phyloP scores from a whole-genome alignment of 1,140 invertebrate genomes.

The Pogonognathellus flavescens region DNA sequence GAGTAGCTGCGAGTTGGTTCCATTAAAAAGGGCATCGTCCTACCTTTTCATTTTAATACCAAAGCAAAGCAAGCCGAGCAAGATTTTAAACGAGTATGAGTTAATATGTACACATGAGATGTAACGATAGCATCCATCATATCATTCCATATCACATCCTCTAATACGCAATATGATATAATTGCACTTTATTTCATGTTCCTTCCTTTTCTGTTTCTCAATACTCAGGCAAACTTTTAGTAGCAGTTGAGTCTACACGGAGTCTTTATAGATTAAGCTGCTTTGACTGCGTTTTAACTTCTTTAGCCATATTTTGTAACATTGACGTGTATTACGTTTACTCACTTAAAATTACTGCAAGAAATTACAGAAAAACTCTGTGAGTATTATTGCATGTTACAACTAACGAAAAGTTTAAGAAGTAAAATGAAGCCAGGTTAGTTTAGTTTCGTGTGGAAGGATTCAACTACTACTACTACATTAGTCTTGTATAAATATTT shows the following conservation, averaged over 20 bases:
- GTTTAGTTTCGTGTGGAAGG: too few species aligned
- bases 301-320: not conserved
- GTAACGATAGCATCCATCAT: constrained; percentile 26
- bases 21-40: constrained; percentile 54
- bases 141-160: not conserved
- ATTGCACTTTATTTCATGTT: constrained; percentile 13
- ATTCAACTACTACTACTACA: too few species aligned
- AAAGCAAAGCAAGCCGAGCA: constrained; percentile 27
- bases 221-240: not conserved
- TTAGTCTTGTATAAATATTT: too few species aligned
- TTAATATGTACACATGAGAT: constrained; percentile 40
- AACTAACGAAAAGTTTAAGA: too few species aligned
- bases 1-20: constrained; percentile 3
- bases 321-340: not conserved
- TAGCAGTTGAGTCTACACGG: too few species aligned
- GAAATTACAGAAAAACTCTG: too few species aligned
- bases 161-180: constrained; percentile 18
- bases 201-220: not conserved
- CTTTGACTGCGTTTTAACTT: not conserved
- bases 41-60: not conserved
- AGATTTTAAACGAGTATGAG: constrained; percentile 39
- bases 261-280: too few species aligned
- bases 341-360: not conserved
- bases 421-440: too few species aligned
- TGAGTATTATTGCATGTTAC: too few species aligned